Conservation (phyloP, 2,797 vertebrate genomes). For the Calcarius lapponicus region DNA sequence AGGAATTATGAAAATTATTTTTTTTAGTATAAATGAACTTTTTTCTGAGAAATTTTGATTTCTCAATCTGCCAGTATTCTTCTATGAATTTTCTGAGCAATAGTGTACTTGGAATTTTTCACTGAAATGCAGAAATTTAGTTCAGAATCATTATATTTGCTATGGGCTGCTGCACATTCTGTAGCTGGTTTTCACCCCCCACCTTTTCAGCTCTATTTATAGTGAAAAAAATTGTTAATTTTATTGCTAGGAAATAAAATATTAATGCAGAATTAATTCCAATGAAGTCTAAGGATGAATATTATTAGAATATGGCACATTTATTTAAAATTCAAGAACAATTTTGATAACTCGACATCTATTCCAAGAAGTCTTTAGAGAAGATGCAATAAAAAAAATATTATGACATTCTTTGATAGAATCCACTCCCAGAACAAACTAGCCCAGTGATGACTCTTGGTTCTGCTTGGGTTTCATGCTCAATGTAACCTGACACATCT, state of each 20-base stretch:
- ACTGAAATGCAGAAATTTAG: neutral
- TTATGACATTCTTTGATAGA: neutral
- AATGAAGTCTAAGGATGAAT: neutral
- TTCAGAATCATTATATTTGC: neutral
- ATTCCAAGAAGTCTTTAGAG: neutral
- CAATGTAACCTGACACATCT: neutral
- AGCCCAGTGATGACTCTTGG: neutral
- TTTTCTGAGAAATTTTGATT: neutral
- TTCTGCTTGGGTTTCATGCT: neutral
- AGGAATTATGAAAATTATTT: neutral
- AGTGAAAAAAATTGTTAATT: neutral
- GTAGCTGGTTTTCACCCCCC: neutral
- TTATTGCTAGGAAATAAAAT: neutral
- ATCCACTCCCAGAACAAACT: neutral
- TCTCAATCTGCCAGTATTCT: neutral
- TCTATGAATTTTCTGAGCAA: neutral
- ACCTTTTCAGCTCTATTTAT: neutral
- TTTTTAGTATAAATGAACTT: neutral
- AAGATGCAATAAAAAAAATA: neutral
- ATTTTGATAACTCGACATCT: neutral
- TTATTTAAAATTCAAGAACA: neutral
- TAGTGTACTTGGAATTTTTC: neutral
- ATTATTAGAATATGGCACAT: neutral
- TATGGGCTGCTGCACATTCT: neutral
- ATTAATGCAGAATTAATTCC: neutral